Conservation (phyloP, 2,113 vertebrate species). For the Alouatta palliata region DNA sequence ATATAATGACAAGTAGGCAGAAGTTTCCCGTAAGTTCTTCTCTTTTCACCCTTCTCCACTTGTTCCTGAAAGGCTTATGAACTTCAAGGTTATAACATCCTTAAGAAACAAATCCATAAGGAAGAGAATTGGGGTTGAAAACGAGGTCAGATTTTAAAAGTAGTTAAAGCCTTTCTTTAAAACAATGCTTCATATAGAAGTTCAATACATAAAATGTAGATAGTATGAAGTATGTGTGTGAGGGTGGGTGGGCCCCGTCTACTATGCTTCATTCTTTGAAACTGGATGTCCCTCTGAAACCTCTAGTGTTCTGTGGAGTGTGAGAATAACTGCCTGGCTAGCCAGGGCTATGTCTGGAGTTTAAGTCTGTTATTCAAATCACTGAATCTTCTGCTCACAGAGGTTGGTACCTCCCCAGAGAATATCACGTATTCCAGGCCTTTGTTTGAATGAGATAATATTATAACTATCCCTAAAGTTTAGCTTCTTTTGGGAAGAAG, state of each 20-base stretch:
- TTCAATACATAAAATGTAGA: neutral
- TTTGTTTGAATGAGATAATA: slow-evolving; percentile 44
- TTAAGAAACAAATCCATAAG: neutral
- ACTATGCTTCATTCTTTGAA: neutral
- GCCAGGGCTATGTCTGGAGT: neutral
- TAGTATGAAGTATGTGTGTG: too few relatives aligned
- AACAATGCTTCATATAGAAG: neutral
- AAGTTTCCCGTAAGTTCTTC: neutral
- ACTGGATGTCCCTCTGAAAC: neutral
- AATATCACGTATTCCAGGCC: neutral
- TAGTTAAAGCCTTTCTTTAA: neutral
- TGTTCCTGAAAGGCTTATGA: neutral
- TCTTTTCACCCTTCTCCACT: neutral
- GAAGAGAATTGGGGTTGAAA: neutral
- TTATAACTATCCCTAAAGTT: slow-evolving; percentile 39
- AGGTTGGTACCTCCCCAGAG: neutral
- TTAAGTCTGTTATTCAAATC: slow-evolving; percentile 17
- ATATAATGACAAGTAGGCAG: neutral
- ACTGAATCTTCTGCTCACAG: neutral
- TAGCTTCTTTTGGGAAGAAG: slow-evolving; percentile 29
- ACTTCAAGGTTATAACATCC: neutral
- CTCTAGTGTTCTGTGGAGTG: neutral
- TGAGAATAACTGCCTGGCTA: neutral
- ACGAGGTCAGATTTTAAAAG: slow-evolving; percentile 5
- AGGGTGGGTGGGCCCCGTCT: too few relatives aligned